Evolutionary conservation across 2,113 vertebrate species (phyloP).

Genomic region (Solenodon paradoxus): DNA sequence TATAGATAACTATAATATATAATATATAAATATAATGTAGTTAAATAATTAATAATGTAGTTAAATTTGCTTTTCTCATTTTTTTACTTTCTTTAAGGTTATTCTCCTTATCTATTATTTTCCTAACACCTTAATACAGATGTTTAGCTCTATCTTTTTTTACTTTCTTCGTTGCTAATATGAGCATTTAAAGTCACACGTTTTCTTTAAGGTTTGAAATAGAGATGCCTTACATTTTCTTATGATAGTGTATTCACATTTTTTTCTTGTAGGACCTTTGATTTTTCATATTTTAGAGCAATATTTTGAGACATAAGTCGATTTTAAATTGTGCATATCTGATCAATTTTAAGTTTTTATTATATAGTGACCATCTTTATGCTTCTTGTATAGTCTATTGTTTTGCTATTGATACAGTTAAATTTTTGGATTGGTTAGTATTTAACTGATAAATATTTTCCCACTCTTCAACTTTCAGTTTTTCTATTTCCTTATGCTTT

Average conservation of each 20-base stretch:
- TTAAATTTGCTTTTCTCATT: background rate
- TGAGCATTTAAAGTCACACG: background rate
- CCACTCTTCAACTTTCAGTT: background rate
- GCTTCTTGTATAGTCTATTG: background rate
- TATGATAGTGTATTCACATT: background rate
- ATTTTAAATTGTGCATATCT: background rate
- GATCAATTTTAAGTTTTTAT: background rate
- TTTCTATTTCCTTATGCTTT: background rate
- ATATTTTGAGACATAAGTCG: background rate
- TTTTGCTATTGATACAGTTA: background rate
- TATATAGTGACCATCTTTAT: background rate
- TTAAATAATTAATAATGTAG: no score
- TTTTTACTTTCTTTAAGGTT: background rate
- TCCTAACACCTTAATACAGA: background rate
- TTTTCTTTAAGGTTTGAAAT: background rate
- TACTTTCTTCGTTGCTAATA: background rate
- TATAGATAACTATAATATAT: no score
- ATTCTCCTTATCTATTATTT: background rate
- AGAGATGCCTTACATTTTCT: background rate
- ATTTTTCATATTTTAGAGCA: background rate
- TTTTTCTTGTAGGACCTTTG: background rate
- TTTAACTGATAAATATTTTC: background rate
- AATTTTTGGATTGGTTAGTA: background rate
- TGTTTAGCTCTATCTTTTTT: background rate
- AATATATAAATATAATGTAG: no score